Percentiles rank a stretch among this genome's conserved stretches.
These are phyloP conservation scores for Sebastes cheni DNA, from an alignment of 2,797 vertebrate species.

Conservation along the genomic window DNA sequence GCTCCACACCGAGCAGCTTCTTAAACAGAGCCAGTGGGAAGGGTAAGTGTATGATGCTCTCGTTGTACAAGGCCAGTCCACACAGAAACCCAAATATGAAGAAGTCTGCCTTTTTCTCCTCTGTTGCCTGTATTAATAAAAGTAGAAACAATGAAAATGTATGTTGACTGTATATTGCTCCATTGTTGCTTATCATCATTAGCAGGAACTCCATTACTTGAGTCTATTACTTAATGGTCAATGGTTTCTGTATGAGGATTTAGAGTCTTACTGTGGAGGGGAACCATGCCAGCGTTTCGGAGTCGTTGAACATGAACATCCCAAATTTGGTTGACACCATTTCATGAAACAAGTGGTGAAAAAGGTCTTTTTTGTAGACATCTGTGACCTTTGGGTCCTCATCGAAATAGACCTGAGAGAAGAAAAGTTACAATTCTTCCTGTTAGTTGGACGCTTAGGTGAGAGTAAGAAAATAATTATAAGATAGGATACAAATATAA, in stretches of 20 bases:
- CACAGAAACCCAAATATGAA: constrained; percentile 92
- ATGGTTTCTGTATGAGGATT: neutral
- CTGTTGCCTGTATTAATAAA: constrained; percentile 79
- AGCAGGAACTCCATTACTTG: neutral
- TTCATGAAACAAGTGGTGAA: constrained; percentile 88
- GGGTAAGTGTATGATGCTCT: constrained; percentile 88
- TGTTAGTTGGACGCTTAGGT: neutral
- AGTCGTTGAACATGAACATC: constrained; percentile 90
- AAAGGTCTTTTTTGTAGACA: constrained; percentile 90
- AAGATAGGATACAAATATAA: neutral
- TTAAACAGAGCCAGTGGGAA: constrained; percentile 95
- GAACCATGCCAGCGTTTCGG: constrained; percentile 91
- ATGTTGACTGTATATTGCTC: neutral
- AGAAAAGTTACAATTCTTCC: neutral
- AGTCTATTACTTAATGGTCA: neutral
- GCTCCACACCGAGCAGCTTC: constrained; percentile 88
- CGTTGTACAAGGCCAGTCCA: constrained; percentile 93
- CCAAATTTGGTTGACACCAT: constrained; percentile 82
- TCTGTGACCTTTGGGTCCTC: constrained; percentile 56
- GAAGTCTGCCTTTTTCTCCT: constrained; percentile 82
- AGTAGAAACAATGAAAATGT: neutral
- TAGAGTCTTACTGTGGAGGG: constrained; percentile 84
- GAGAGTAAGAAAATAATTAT: neutral
- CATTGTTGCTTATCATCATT: fast-evolving
- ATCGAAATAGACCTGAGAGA: constrained; percentile 70